Conservation (phyloP, 2,888 invertebrate species). For the Pterostichus niger region DNA sequence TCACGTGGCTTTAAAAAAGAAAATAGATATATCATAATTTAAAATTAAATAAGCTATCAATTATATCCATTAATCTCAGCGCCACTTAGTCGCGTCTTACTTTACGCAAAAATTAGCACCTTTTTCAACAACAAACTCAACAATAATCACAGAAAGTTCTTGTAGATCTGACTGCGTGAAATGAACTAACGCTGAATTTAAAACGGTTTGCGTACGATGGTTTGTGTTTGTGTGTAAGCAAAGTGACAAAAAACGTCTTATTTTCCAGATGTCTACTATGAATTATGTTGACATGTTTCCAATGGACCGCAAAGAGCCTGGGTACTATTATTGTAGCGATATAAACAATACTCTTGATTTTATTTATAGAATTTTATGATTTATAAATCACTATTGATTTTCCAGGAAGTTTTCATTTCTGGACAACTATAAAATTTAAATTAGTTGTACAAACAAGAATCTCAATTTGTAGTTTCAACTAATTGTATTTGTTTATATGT, state of each 20-base stretch:
- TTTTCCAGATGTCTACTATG: conserved; percentile 64
- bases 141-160: conserved; percentile 16
- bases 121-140: background rate
- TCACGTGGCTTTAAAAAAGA: conserved; percentile 17
- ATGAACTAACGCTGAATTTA: conserved; percentile 44
- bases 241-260: conserved; percentile 55
- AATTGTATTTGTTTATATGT: background rate
- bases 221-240: conserved; percentile 34
- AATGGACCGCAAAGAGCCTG: background rate
- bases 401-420: conserved; percentile 25
- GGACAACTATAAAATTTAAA: conserved; percentile 16
- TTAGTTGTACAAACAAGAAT: background rate
- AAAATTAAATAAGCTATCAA: conserved; percentile 55
- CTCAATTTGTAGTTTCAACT: background rate
- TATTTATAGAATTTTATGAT: conserved; percentile 48
- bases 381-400: conserved; percentile 34
- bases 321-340: conserved; percentile 39
- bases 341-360: conserved; percentile 25
- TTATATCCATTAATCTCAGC: conserved; percentile 32
- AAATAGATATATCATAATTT: conserved; percentile 7
- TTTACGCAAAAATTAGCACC: conserved; percentile 31
- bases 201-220: conserved; percentile 45
- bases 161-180: conserved; percentile 8
- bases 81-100: conserved; percentile 24
- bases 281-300: conserved; percentile 58